Conservation (phyloP, 1,140 invertebrate species). For the Zaprionus inermis region DNA sequence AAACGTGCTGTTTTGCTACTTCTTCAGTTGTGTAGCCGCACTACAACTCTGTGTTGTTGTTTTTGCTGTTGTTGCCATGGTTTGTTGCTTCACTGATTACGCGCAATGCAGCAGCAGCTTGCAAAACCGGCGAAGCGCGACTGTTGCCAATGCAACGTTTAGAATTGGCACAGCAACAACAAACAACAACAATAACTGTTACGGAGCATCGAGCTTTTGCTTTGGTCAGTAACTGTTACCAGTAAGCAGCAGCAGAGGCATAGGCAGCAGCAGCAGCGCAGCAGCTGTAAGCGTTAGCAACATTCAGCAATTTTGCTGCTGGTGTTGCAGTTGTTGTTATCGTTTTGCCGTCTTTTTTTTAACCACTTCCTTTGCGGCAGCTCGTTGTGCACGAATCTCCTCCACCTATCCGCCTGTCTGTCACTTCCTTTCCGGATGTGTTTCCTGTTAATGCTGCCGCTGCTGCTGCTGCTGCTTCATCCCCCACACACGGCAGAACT, state of each 20-base stretch:
- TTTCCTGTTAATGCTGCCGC: conserved; percentile 17
- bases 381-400: conserved; percentile 35
- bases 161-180: conserved; percentile 76
- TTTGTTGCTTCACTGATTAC: conserved; percentile 83
- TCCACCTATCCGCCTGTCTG: conserved; percentile 28
- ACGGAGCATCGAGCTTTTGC: conserved; percentile 64
- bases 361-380: conserved; percentile 76
- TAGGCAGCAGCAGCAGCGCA: conserved; percentile 14
- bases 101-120: conserved; percentile 67
- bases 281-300: conserved; percentile 32
- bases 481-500: conserved; percentile 18
- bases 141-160: conserved; percentile 80
- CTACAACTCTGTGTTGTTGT: conserved; percentile 46
- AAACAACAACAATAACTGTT: conserved; percentile 60
- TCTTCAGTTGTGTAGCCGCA: conserved; percentile 56
- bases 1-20: conserved; percentile 34
- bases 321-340: conserved; percentile 22
- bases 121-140: conserved; percentile 81
- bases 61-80: conserved; percentile 65
- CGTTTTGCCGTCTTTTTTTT: conserved; percentile 38
- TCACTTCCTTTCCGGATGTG: conserved; percentile 18
- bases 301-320: conserved; percentile 31
- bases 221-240: conserved; percentile 41
- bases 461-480: conserved; percentile 17
- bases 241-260: conserved; percentile 31